Conservation (phyloP, 2,797 vertebrate species). For the Tokudaia tokunoshimensis region DNA sequence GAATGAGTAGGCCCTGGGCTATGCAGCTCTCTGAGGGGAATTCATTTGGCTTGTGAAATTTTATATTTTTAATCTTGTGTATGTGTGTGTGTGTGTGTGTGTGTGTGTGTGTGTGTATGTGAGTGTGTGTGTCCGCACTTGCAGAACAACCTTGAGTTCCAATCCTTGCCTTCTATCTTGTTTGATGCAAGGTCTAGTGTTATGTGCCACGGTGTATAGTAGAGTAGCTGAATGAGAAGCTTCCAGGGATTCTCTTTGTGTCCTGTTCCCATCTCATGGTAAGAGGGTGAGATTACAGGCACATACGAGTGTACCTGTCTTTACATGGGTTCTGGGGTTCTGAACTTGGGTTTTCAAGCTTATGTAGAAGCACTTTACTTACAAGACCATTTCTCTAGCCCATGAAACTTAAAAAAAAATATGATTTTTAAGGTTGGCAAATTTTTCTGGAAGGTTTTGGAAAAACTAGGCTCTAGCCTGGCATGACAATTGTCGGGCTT, state of each 20-base stretch:
- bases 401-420: not conserved
- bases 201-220: not conserved
- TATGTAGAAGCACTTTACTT: no score
- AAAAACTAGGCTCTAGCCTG: not conserved
- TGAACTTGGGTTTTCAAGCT: not conserved
- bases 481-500: not conserved
- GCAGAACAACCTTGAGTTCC: not conserved
- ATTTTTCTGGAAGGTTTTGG: not conserved
- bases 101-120: not conserved
- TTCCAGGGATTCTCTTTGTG: not conserved
- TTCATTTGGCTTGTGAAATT: constrained; percentile 6
- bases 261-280: not conserved
- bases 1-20: not conserved
- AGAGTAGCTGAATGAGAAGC: not conserved
- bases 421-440: not conserved
- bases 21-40: not conserved
- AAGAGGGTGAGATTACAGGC: not conserved
- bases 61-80: not conserved
- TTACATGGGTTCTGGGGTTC: not conserved
- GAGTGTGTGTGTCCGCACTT: no score
- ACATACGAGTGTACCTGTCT: no score
- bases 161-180: not conserved
- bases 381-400: not conserved
- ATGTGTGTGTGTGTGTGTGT: not conserved
- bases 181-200: not conserved